Percentiles rank a stretch among this genome's conserved stretches.
phyloP scores from a whole-genome alignment of 2,888 invertebrate species.

The Orthosia gracilis region DNA sequence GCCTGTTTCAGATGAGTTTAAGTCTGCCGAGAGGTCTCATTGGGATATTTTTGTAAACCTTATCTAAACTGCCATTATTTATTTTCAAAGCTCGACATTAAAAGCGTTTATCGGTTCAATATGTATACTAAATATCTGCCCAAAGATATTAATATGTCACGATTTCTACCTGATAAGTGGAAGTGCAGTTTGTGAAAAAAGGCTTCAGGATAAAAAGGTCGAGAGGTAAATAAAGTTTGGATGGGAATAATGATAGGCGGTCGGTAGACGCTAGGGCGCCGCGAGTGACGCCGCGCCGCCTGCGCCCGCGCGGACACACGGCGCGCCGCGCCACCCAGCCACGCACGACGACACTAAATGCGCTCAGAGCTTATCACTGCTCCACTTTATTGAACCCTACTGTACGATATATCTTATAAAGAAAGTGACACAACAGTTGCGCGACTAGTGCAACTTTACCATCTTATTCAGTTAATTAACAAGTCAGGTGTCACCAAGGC shows the following conservation, averaged over 20 bases:
- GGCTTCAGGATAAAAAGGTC: slow-evolving; percentile 67
- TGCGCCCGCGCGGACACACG: slow-evolving; percentile 68
- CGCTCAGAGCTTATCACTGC: slow-evolving; percentile 39
- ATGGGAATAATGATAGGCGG: slow-evolving; percentile 84
- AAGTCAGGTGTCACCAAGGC: slow-evolving; percentile 21
- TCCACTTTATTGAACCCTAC: slow-evolving; percentile 32
- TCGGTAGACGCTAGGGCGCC: slow-evolving; percentile 89
- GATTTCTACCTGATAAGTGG: slow-evolving; percentile 61
- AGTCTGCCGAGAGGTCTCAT: slow-evolving; percentile 1
- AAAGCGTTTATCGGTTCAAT: slow-evolving; percentile 49
- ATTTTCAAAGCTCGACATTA: slow-evolving; percentile 41
- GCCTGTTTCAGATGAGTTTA: slow-evolving; percentile 3
- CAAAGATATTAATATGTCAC: slow-evolving; percentile 53
- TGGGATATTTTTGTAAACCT: slow-evolving; percentile 16
- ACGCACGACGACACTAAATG: slow-evolving; percentile 37
- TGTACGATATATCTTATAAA: slow-evolving; percentile 38
- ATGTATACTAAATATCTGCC: slow-evolving; percentile 51
- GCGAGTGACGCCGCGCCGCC: slow-evolving; percentile 84
- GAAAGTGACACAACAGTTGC: slow-evolving; percentile 36
- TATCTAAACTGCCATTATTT: slow-evolving; percentile 50
- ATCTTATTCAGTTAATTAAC: slow-evolving; percentile 40
- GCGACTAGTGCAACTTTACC: slow-evolving; percentile 18
- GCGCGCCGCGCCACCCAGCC: slow-evolving; percentile 55
- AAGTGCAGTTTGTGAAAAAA: slow-evolving; percentile 60
- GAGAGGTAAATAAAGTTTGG: slow-evolving; percentile 73